These are phyloP conservation scores for Kryptolebias marmoratus DNA, from an alignment of 2,113 vertebrate genomes.

Conservation along the genomic window DNA sequence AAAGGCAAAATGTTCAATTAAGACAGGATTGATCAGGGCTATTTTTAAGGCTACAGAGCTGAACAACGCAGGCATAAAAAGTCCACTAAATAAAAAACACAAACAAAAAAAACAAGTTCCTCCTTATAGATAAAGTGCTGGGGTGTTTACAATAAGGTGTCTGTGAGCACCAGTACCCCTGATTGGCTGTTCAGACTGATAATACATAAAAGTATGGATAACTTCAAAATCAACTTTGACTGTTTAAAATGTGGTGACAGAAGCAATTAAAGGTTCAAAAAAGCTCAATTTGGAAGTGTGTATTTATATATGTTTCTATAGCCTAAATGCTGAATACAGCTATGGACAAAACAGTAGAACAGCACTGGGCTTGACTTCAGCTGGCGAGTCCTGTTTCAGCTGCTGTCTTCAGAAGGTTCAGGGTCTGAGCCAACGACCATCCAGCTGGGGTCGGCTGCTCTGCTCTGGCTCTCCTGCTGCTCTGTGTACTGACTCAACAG, in stretches of 20 bases:
- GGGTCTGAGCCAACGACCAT: constrained; percentile 20
- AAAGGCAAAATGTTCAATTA: background rate
- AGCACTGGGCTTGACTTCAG: constrained; percentile 12
- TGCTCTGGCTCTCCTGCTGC: constrained; percentile 69
- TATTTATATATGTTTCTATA: background rate
- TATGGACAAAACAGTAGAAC: constrained; percentile 26
- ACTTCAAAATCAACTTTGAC: too few relatives aligned
- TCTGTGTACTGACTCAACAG: constrained; percentile 80
- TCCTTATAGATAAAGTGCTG: constrained; percentile 63
- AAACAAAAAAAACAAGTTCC: constrained; percentile 8
- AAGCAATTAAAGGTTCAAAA: constrained; percentile 20
- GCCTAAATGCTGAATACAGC: background rate
- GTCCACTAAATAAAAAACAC: constrained; percentile 17
- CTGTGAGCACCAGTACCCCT: constrained; percentile 47
- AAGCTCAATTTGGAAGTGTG: too few relatives aligned
- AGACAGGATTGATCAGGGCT: constrained; percentile 5
- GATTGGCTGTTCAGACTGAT: constrained; percentile 36
- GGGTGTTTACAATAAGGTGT: constrained; percentile 66
- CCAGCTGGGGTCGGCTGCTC: constrained; percentile 60
- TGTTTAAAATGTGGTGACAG: background rate
- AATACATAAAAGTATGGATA: constrained; percentile 15
- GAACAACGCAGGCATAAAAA: constrained; percentile 12
- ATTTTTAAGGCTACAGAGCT: constrained; percentile 42
- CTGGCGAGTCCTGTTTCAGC: constrained; percentile 61
- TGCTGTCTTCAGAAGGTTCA: constrained; percentile 63